Conservation (phyloP, 2,113 vertebrate genomes). For the Rhegmatorhina hoffmannsi region DNA sequence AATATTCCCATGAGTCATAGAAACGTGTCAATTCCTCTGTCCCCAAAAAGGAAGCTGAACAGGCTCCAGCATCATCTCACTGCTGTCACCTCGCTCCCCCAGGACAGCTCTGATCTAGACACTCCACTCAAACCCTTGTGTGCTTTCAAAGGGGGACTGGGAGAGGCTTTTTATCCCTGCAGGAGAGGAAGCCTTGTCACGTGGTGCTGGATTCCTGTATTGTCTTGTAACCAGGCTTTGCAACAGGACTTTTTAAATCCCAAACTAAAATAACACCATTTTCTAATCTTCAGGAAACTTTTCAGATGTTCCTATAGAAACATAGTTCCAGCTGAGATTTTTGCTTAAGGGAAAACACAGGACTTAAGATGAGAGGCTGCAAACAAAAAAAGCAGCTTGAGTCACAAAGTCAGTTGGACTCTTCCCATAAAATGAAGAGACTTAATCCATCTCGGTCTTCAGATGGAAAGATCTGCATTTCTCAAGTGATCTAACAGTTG, state of each 20-base stretch:
- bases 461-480: not conserved
- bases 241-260: not conserved
- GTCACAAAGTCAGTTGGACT: not conserved
- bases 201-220: not conserved
- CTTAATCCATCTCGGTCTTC: not conserved
- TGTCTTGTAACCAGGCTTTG: not conserved
- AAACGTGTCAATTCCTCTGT: not conserved
- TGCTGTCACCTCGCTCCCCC: not conserved
- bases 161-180: not conserved
- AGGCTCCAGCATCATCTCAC: not conserved
- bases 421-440: not conserved
- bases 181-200: not conserved
- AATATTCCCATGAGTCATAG: not conserved
- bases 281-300: not conserved
- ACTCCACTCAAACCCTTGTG: not conserved
- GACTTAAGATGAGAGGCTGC: not conserved
- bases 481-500: not conserved
- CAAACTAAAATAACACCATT: not conserved
- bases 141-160: not conserved
- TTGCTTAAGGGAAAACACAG: not conserved
- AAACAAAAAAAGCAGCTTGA: not conserved
- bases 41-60: not conserved
- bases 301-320: not conserved
- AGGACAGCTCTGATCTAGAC: not conserved
- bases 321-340: not conserved